These are phyloP conservation scores for Cheilosia pagana DNA, from an alignment of 2,888 invertebrate genomes.

Conservation along the genomic window DNA sequence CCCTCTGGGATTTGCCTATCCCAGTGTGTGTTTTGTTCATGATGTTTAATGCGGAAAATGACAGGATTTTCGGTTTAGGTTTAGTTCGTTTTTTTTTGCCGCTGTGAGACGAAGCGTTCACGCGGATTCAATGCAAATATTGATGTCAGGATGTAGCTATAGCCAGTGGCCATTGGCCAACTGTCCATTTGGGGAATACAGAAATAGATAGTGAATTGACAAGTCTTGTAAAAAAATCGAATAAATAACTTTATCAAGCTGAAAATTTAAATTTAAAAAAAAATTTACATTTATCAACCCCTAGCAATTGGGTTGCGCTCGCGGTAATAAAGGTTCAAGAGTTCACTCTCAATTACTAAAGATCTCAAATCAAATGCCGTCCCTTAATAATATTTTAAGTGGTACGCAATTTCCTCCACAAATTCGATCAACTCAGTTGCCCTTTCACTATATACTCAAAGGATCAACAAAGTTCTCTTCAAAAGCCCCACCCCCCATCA, in stretches of 20 bases:
- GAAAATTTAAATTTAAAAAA: too few species aligned
- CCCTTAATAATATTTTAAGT: too few species aligned
- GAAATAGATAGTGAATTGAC: conserved; percentile 14
- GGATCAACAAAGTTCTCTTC: too few species aligned
- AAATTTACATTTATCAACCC: too few species aligned
- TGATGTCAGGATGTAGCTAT: conserved; percentile 12
- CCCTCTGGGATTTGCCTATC: background rate
- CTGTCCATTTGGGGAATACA: conserved; percentile 14
- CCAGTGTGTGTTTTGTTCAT: background rate
- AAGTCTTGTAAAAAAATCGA: background rate
- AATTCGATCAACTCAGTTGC: too few species aligned
- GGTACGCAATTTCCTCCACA: too few species aligned
- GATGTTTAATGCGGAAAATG: conserved; percentile 8
- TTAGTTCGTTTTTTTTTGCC: background rate
- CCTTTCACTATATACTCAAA: too few species aligned
- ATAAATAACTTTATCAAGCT: background rate
- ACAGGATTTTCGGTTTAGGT: conserved; percentile 19
- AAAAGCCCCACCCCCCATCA: background rate
- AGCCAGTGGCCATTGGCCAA: background rate
- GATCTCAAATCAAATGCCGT: too few species aligned
- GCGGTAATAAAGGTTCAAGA: too few species aligned
- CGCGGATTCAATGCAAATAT: conserved; percentile 18
- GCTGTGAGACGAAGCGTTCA: conserved; percentile 23
- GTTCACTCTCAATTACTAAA: too few species aligned
- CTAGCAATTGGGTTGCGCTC: too few species aligned